Conservation (phyloP, 2,797 vertebrate genomes). For the Odontamblyopus rebecca region DNA sequence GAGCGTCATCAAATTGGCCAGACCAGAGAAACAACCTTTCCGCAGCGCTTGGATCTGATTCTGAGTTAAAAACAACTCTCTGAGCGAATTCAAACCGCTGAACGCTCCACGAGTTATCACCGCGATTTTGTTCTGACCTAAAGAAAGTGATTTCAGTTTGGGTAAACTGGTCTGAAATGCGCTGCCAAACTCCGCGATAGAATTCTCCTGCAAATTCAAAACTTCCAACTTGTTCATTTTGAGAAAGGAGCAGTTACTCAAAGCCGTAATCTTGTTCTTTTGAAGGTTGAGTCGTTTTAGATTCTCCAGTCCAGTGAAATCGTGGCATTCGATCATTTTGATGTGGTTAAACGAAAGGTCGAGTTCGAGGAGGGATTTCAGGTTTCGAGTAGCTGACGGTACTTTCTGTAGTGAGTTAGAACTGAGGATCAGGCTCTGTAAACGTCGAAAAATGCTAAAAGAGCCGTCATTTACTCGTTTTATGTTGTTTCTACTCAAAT, state of each 20-base stretch:
- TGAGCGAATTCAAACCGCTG: conserved; percentile 42
- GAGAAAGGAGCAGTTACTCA: conserved; percentile 51
- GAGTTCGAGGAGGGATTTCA: conserved; percentile 53
- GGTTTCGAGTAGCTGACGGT: conserved; percentile 43
- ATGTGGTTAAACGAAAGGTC: conserved; percentile 71
- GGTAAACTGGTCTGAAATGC: conserved; percentile 52
- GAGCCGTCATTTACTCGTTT: conserved; percentile 15
- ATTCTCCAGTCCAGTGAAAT: conserved; percentile 58
- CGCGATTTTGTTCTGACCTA: conserved; percentile 56
- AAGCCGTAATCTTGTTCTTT: conserved; percentile 48
- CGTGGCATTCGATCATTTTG: conserved; percentile 24
- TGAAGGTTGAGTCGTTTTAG: conserved; percentile 58
- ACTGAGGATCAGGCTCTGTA: conserved; percentile 49
- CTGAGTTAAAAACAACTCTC: conserved; percentile 46
- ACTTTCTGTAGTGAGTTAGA: conserved; percentile 51
- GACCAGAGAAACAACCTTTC: conserved; percentile 37
- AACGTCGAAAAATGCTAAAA: conserved; percentile 36
- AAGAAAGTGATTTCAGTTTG: conserved; percentile 47
- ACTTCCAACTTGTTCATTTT: conserved; percentile 44
- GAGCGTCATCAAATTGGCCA: conserved; percentile 46
- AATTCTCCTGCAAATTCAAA: conserved; percentile 57
- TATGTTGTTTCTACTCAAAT: conserved; percentile 47
- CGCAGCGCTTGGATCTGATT: conserved; percentile 52
- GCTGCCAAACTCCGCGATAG: conserved; percentile 28
- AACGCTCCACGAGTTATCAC: conserved; percentile 26